These are phyloP conservation scores for Trichogramma evanescens DNA, from an alignment of 2,888 invertebrate genomes.

Conservation along the genomic window DNA sequence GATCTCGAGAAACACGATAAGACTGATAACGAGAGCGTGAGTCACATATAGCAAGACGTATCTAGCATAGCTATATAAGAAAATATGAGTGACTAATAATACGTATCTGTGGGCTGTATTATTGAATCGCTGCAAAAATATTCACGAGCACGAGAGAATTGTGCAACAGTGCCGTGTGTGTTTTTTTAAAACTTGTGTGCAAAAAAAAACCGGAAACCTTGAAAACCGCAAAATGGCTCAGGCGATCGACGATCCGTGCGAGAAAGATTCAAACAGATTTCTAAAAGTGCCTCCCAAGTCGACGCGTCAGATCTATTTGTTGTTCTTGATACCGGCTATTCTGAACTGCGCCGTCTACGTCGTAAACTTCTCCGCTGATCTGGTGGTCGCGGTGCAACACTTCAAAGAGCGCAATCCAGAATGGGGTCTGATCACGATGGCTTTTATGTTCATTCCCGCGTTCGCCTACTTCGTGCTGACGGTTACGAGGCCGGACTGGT, in stretches of 20 bases:
- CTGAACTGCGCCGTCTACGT: conserved; percentile 59
- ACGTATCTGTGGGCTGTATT: no score
- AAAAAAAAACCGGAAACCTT: not conserved
- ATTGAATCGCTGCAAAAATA: no score
- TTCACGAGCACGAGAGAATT: no score
- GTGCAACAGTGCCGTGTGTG: no score
- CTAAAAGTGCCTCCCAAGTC: conserved; percentile 40
- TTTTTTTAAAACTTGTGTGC: no score
- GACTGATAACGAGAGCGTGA: no score
- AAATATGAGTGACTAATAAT: no score
- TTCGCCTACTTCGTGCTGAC: conserved; percentile 41
- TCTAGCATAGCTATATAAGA: no score
- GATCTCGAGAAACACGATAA: no score
- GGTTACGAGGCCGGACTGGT: conserved; percentile 44
- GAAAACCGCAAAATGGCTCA: conserved; percentile 28
- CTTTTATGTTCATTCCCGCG: conserved; percentile 43
- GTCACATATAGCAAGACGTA: no score
- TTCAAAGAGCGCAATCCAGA: conserved; percentile 54
- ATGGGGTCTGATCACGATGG: conserved; percentile 46
- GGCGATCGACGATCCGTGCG: conserved; percentile 26
- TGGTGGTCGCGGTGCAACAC: conserved; percentile 61
- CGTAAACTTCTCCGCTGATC: conserved; percentile 61
- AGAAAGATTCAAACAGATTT: conserved; percentile 31
- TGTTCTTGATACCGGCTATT: conserved; percentile 54
- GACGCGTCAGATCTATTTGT: conserved; percentile 49